phyloP scores from a whole-genome alignment of 2,888 invertebrate species.

The Platerodrilus igneus region DNA sequence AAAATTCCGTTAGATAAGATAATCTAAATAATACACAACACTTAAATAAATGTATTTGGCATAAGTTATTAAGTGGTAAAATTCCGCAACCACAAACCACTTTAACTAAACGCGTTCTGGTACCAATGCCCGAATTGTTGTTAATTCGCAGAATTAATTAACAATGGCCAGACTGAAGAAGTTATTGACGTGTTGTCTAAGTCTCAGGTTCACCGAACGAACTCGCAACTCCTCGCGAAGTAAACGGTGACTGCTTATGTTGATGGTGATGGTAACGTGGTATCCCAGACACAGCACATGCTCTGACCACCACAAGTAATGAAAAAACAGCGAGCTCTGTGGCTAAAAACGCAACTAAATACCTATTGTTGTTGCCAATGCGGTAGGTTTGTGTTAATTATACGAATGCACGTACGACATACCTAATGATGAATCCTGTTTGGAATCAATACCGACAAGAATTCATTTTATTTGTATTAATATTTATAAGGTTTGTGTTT shows the following conservation, averaged over 20 bases:
- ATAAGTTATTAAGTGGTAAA: too few species aligned
- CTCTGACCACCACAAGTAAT: conserved; percentile 27
- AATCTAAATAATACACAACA: too few species aligned
- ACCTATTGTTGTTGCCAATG: conserved; percentile 29
- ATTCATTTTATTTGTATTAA: too few species aligned
- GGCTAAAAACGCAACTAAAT: conserved; percentile 30
- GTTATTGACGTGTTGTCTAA: conserved; percentile 26
- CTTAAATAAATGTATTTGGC: too few species aligned
- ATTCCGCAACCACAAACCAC: too few species aligned
- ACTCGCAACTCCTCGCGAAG: conserved; percentile 28
- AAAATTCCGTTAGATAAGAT: too few species aligned
- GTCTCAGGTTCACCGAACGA: conserved; percentile 28
- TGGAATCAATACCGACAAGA: too few species aligned
- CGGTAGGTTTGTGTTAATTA: conserved; percentile 22
- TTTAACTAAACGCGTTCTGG: too few species aligned
- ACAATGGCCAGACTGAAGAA: conserved; percentile 11
- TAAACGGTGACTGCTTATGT: conserved; percentile 23
- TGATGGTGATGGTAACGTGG: conserved; percentile 26
- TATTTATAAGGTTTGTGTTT: too few species aligned
- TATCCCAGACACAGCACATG: conserved; percentile 28
- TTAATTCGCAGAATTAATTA: too few species aligned
- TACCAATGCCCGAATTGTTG: too few species aligned
- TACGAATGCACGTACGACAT: conserved; percentile 14
- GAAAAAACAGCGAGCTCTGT: conserved; percentile 29
- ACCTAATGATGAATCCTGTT: too few species aligned